phyloP scores from a whole-genome alignment of 2,888 invertebrate species.

The Hyles lineata region DNA sequence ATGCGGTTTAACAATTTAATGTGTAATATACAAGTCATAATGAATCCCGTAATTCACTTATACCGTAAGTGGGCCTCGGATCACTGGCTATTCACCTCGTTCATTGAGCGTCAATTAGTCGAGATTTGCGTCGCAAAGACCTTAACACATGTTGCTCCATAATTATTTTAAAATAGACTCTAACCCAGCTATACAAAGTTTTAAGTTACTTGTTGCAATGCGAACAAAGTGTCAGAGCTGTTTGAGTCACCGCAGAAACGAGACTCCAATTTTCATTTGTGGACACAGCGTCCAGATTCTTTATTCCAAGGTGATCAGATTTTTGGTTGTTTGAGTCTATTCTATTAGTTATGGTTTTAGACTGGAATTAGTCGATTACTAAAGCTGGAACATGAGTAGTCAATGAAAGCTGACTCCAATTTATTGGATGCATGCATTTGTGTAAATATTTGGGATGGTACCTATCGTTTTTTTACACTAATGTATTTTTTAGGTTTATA shows the following conservation, averaged over 20 bases:
- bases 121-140: constrained; percentile 48
- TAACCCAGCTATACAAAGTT: constrained; percentile 32
- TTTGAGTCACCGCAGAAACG: constrained; percentile 47
- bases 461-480: no score
- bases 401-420: no score
- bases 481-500: no score
- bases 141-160: constrained; percentile 35
- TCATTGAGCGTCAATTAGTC: constrained; percentile 56
- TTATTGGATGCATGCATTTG: no score
- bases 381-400: no score
- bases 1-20: neutral
- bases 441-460: no score
- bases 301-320: neutral
- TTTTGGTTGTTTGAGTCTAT: neutral
- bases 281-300: constrained; percentile 32
- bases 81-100: constrained; percentile 51
- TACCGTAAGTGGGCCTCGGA: constrained; percentile 37
- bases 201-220: constrained; percentile 31
- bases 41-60: constrained; percentile 21
- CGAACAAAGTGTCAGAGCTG: constrained; percentile 48
- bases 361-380: no score
- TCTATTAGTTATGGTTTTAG: neutral
- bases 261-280: constrained; percentile 52
- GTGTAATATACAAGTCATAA: neutral
- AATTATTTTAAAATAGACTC: constrained; percentile 37